Percentiles rank a stretch among this genome's conserved stretches.
phyloP scores from a whole-genome alignment of 2,113 vertebrate genomes.

The Ophthalmolycus amberensis region DNA sequence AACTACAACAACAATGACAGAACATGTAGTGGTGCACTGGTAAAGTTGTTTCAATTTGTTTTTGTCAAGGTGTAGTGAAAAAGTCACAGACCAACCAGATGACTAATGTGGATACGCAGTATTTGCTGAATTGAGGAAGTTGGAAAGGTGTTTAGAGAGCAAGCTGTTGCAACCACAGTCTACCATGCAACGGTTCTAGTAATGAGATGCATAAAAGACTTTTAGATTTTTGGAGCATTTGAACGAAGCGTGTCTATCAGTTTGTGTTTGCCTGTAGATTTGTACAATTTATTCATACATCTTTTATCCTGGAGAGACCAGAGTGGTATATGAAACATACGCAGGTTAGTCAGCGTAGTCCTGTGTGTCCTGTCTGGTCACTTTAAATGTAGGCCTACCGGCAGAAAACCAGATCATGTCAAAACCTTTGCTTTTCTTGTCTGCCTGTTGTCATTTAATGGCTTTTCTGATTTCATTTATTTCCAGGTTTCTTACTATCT shows the following conservation, averaged over 20 bases:
- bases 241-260: not conserved
- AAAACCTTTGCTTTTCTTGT: slow-evolving; percentile 20
- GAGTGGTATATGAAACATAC: not conserved
- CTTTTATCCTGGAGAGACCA: not conserved
- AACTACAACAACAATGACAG: not conserved
- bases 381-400: not conserved
- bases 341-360: not conserved
- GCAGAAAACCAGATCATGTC: slow-evolving; percentile 5
- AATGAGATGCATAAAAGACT: not conserved
- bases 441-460: slow-evolving; percentile 18
- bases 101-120: not conserved
- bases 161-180: not conserved
- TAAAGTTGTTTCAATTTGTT: not conserved
- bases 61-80: not conserved
- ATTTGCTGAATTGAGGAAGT: slow-evolving; percentile 42
- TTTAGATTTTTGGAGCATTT: not conserved
- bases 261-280: not conserved
- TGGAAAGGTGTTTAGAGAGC: not conserved
- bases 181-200: not conserved
- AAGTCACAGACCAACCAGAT: not conserved
- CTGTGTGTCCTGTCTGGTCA: not conserved
- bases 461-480: slow-evolving; percentile 21
- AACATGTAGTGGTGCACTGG: not conserved
- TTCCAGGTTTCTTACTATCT: slow-evolving; percentile 12
- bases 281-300: not conserved